These are phyloP conservation scores for Candidula unifasciata DNA, from an alignment of 2,888 invertebrate genomes.

Conservation along the genomic window DNA sequence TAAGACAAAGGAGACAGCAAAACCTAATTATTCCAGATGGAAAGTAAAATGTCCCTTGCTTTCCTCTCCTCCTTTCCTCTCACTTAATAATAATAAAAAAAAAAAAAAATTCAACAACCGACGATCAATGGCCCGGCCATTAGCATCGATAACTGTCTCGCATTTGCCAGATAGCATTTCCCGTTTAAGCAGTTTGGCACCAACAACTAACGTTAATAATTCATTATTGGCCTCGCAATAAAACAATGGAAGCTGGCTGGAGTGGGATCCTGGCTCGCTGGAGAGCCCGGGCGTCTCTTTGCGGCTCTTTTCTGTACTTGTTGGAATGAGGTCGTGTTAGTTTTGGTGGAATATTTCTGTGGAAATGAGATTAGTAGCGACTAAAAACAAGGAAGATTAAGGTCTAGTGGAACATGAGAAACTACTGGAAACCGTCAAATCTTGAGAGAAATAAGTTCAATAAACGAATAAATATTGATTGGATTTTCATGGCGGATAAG, in stretches of 20 bases:
- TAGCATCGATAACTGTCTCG: not conserved
- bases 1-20: too few relatives aligned
- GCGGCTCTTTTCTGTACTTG: not conserved
- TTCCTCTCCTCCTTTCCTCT: too few relatives aligned
- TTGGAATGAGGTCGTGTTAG: not conserved
- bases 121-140: slow-evolving; percentile 7
- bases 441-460: not conserved
- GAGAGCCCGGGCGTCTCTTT: not conserved
- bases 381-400: not conserved
- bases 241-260: slow-evolving; percentile 4
- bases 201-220: slow-evolving; percentile 27
- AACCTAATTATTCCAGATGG: too few relatives aligned
- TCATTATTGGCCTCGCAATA: slow-evolving; percentile 3
- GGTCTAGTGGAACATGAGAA: too few relatives aligned
- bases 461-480: not conserved
- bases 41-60: too few relatives aligned
- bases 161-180: slow-evolving; percentile 9
- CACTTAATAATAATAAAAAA: too few relatives aligned
- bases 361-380: not conserved
- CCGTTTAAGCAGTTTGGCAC: slow-evolving; percentile 7
- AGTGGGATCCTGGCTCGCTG: too few relatives aligned
- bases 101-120: too few relatives aligned
- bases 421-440: too few relatives aligned
- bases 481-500: not conserved
- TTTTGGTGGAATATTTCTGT: not conserved